phyloP scores from a whole-genome alignment of 2,888 invertebrate species.

The Pteria penguin region DNA sequence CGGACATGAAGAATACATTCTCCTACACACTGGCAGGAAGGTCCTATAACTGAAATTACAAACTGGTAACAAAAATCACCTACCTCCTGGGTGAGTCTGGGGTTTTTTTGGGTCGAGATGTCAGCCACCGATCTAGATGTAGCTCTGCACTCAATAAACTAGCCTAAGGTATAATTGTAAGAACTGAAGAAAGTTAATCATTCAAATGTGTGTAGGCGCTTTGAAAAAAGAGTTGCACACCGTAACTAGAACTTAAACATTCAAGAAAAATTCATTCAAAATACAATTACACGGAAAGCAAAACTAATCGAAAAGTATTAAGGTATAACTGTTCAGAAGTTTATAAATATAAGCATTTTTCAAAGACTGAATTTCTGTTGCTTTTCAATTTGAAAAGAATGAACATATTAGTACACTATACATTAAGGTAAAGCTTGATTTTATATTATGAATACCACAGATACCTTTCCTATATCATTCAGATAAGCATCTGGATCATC shows the following conservation, averaged over 20 bases:
- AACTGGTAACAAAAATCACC: too few species aligned
- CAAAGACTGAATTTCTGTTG: too few species aligned
- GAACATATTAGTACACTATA: too few species aligned
- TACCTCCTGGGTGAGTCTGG: slow-evolving; percentile 57
- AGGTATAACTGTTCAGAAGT: too few species aligned
- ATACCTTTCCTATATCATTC: slow-evolving; percentile 60
- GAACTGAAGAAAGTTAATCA: not conserved
- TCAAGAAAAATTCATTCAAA: too few species aligned
- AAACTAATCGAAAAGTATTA: too few species aligned
- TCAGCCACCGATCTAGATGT: slow-evolving; percentile 76
- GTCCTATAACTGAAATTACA: slow-evolving; percentile 47
- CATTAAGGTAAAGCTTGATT: too few species aligned
- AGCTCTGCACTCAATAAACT: slow-evolving; percentile 83
- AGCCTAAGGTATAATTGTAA: slow-evolving; percentile 58
- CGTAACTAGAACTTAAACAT: too few species aligned
- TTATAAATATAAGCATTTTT: too few species aligned
- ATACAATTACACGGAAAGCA: too few species aligned
- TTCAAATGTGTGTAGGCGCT: not conserved
- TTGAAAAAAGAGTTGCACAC: not conserved
- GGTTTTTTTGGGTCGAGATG: slow-evolving; percentile 43
- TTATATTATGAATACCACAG: too few species aligned
- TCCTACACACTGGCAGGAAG: slow-evolving; percentile 57
- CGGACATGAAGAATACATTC: slow-evolving; percentile 65
- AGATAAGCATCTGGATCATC: slow-evolving; percentile 55
- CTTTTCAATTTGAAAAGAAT: too few species aligned